A percentile compares a stretch with the other conserved stretches of the same genome.
These are phyloP conservation scores for Morus bassanus DNA, from an alignment of 2,797 vertebrate genomes.

Conservation along the genomic window DNA sequence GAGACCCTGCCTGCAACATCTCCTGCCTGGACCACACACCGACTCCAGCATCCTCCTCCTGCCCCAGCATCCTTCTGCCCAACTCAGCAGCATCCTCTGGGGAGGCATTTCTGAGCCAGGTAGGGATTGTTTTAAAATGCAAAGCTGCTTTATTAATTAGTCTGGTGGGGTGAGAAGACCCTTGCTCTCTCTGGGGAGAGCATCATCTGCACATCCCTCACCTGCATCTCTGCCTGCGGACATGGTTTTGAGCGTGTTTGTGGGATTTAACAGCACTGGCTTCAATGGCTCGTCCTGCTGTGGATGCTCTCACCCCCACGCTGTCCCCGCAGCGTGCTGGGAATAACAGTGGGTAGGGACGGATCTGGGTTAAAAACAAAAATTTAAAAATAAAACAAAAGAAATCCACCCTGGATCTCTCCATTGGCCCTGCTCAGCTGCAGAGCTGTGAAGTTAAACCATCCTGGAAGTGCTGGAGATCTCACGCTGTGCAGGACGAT, in stretches of 20 bases:
- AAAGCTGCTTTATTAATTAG: not conserved
- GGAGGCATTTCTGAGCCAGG: not conserved
- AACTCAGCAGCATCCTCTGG: not conserved
- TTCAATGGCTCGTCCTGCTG: rapidly evolving
- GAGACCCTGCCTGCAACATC: not conserved
- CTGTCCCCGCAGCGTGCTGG: not conserved
- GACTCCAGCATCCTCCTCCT: not conserved
- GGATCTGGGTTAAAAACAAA: not conserved
- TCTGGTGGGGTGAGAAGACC: not conserved
- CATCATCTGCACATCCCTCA: not conserved
- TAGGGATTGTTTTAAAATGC: not conserved
- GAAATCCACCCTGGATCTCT: not conserved
- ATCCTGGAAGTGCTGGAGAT: not conserved
- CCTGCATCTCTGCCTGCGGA: not conserved
- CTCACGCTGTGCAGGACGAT: rapidly evolving
- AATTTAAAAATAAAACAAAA: not conserved
- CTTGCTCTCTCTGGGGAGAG: not conserved
- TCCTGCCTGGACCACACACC: not conserved
- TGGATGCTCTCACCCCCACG: not conserved
- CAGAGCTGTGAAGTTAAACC: not conserved
- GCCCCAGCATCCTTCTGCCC: not conserved
- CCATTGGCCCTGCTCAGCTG: rapidly evolving
- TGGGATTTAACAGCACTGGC: not conserved
- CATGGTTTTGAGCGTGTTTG: rapidly evolving
- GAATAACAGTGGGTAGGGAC: not conserved